Base-by-base conservation (phyloP, 2,888 invertebrate species). In the Zootermopsis nevadensis region DNA sequence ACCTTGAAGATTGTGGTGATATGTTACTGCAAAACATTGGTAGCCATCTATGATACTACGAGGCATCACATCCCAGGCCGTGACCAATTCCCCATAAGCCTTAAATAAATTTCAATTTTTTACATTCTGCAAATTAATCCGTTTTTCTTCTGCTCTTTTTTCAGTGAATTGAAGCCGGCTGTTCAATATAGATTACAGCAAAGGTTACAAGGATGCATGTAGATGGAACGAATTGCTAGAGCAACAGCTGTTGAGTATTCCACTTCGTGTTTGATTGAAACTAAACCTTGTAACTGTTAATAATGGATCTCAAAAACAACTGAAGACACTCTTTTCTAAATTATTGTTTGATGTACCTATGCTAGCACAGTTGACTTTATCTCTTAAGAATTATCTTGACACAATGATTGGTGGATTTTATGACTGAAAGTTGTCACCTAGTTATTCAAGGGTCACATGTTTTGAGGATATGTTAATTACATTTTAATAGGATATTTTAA, bases 291-390 rank as follows among this genome's bases (percentile, higher is more conserved):
- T 53, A 77, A 77, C 53, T 72, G 24, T 69, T 81, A 42, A 31
- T 42, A 81, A 81, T 72, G 48, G 81, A 81, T 81, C 81, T 81
- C 81, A 81, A 74, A 67, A 81, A 53, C 81, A 48, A 74, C 48
- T 69, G 81, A 81, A 81, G 72, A 81, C 42, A 31, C 48, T 67
- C 38, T 80, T 80, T 81, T 81, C 53, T 81, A 72, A 81, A 69
- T 81, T 81, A 81, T 69, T 81, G 53, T 81, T 81, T 72, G 81
- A 53, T 81, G 81, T 81, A 67, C 72, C 81, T 81, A 72, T 48
- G 72, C 42, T 81, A 53, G 81, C 72, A 77, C 77, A 77, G 33
- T 77, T 55, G 55, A 77, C 55, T 55, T 48, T 27, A 77, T 77
- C 77, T 48, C 48, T 48, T 76, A n/a, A 38, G 42, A 35, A n/a